Conservation (phyloP, 1,140 invertebrate species). For the Drosophila baimaii region DNA sequence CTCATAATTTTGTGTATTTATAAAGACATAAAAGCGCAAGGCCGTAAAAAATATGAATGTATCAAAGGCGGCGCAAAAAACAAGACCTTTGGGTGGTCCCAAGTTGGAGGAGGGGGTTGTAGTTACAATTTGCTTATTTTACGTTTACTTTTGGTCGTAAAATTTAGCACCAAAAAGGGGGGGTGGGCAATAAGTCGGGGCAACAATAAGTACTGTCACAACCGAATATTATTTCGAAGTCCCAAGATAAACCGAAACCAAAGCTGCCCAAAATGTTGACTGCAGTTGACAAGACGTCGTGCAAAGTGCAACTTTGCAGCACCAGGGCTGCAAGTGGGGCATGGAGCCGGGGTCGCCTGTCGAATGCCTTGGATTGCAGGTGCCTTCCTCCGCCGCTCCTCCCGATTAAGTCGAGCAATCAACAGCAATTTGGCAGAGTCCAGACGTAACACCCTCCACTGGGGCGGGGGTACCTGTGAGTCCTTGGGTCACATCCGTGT, state of each 20-base stretch:
- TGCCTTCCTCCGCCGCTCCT: slow-evolving; percentile 12
- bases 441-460: slow-evolving; percentile 48
- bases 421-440: slow-evolving; percentile 80
- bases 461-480: background rate
- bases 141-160: no score
- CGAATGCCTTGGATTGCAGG: slow-evolving; percentile 59
- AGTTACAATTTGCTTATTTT: background rate
- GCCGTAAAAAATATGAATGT: slow-evolving; percentile 72
- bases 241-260: slow-evolving; percentile 13
- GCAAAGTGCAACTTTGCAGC: slow-evolving; percentile 42
- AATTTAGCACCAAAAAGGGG: no score
- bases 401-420: slow-evolving; percentile 61
- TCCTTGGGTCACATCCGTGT: slow-evolving; percentile 69
- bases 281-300: slow-evolving; percentile 69
- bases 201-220: no score
- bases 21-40: slow-evolving; percentile 64
- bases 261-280: slow-evolving; percentile 37
- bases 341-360: slow-evolving; percentile 19
- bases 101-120: background rate
- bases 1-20: slow-evolving; percentile 74
- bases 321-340: no score
- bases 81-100: slow-evolving; percentile 56
- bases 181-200: no score
- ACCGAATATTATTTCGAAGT: no score
- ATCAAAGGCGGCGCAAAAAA: slow-evolving; percentile 66